Conservation (phyloP, 2,797 vertebrate genomes). For the Microcaecilia unicolor region DNA sequence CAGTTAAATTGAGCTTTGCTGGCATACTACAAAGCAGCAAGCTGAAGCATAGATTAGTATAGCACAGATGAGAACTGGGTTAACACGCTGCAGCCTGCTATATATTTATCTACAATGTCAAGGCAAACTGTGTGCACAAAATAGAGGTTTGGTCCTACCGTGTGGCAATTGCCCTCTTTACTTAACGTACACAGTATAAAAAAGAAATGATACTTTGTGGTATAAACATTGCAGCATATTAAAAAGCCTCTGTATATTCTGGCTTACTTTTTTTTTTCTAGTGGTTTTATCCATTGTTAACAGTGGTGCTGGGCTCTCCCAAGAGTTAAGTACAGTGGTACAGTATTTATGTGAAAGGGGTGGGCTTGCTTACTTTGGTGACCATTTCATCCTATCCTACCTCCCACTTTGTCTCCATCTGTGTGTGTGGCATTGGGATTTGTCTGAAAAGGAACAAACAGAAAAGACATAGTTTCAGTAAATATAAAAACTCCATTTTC, state of each 20-base stretch:
- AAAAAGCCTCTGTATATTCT: slow-evolving; percentile 42
- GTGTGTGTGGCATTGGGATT: slow-evolving; percentile 57
- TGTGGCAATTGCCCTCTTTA: slow-evolving; percentile 43
- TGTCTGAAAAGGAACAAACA: slow-evolving; percentile 50
- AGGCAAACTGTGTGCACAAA: slow-evolving; percentile 29
- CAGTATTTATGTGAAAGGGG: slow-evolving; percentile 33
- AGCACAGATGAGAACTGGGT: slow-evolving; percentile 29
- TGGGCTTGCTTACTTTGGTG: slow-evolving; percentile 38
- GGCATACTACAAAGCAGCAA: slow-evolving; percentile 24
- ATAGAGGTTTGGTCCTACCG: slow-evolving; percentile 33
- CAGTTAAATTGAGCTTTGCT: slow-evolving; percentile 19
- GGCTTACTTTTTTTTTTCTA: slow-evolving; percentile 37
- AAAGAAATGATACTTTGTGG: slow-evolving; percentile 37
- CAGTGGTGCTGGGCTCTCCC: slow-evolving; percentile 37
- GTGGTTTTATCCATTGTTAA: slow-evolving; percentile 58
- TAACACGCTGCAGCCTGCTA: slow-evolving; percentile 28
- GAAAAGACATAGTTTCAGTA: slow-evolving; percentile 33
- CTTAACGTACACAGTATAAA: slow-evolving; percentile 47
- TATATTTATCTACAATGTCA: slow-evolving; percentile 35
- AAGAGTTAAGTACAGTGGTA: slow-evolving; percentile 40
- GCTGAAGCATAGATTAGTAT: slow-evolving; percentile 40
- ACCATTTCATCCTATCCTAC: slow-evolving; percentile 35
- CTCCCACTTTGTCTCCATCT: slow-evolving; percentile 58
- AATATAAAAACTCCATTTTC: slow-evolving; percentile 32
- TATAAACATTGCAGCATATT: slow-evolving; percentile 39